phyloP scores from a whole-genome alignment of 1,140 invertebrate species.

The Heliothis subflexa region DNA sequence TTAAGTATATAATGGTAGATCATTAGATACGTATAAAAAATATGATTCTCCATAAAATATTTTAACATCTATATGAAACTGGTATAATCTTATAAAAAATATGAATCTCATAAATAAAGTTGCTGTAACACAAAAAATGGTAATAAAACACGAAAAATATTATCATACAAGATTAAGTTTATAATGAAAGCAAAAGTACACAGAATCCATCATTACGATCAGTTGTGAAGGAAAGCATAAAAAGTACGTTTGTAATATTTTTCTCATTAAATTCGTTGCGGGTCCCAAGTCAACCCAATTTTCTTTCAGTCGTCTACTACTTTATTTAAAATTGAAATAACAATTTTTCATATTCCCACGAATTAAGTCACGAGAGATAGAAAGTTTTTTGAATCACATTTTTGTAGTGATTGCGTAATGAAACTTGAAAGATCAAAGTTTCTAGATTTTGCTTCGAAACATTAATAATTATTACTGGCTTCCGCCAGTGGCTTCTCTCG shows the following conservation, averaged over 20 bases:
- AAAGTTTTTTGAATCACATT: slow-evolving; percentile 3
- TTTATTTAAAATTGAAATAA: slow-evolving; percentile 45
- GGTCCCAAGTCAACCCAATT: slow-evolving; percentile 40
- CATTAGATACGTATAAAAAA: too few relatives aligned
- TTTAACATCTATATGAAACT: too few relatives aligned
- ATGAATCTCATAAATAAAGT: too few relatives aligned
- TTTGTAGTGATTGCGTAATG: slow-evolving; percentile 4
- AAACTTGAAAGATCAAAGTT: not conserved
- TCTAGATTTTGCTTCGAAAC: too few relatives aligned
- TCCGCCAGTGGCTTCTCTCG: too few relatives aligned
- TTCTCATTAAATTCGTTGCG: slow-evolving; percentile 43
- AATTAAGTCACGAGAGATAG: slow-evolving; percentile 31
- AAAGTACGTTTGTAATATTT: slow-evolving; percentile 21
- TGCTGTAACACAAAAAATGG: too few relatives aligned
- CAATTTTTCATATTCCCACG: slow-evolving; percentile 28
- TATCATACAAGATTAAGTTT: slow-evolving; percentile 1
- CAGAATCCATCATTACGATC: slow-evolving; percentile 13
- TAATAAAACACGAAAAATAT: too few relatives aligned
- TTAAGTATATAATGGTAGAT: too few relatives aligned
- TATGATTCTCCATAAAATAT: too few relatives aligned
- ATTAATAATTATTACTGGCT: too few relatives aligned
- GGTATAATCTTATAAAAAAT: too few relatives aligned
- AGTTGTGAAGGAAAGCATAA: slow-evolving; percentile 20
- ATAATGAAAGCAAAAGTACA: not conserved
- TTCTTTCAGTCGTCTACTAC: slow-evolving; percentile 23